These are phyloP conservation scores for Nymphicus hollandicus DNA, from an alignment of 2,113 vertebrate species.

Conservation along the genomic window DNA sequence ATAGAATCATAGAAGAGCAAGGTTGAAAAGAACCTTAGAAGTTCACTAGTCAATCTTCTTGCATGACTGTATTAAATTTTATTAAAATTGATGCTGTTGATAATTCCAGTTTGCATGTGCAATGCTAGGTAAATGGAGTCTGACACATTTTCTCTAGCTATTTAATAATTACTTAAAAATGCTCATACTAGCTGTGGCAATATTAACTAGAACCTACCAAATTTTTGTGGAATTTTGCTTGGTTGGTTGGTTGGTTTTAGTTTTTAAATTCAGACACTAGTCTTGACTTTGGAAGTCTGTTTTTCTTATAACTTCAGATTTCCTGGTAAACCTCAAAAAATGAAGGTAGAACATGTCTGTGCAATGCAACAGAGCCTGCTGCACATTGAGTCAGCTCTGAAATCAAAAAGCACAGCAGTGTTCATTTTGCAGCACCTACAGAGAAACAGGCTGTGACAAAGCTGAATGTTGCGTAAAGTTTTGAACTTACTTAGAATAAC, in stretches of 20 bases:
- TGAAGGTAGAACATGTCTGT: not conserved
- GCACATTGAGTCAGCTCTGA: not conserved
- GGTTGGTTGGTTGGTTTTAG: not conserved
- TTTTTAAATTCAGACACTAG: not conserved
- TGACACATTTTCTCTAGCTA: not conserved
- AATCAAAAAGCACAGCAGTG: accelerated
- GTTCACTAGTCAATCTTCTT: not conserved
- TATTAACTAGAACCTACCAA: not conserved
- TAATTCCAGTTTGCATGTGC: not conserved
- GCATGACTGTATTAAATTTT: not conserved
- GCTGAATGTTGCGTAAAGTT: not conserved
- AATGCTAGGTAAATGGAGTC: not conserved
- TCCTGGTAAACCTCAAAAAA: not conserved
- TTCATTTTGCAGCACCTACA: not conserved
- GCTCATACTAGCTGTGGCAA: not conserved
- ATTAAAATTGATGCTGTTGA: not conserved
- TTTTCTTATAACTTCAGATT: not conserved
- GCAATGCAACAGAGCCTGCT: not conserved
- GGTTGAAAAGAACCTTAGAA: not conserved
- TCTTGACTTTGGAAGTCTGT: not conserved
- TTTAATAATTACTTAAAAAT: not conserved
- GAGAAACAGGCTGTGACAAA: not conserved
- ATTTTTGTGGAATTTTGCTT: not conserved
- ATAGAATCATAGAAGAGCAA: not conserved
- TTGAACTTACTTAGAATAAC: not conserved